phyloP scores from a whole-genome alignment of 2,113 vertebrate species.

The Phoxinus phoxinus region DNA sequence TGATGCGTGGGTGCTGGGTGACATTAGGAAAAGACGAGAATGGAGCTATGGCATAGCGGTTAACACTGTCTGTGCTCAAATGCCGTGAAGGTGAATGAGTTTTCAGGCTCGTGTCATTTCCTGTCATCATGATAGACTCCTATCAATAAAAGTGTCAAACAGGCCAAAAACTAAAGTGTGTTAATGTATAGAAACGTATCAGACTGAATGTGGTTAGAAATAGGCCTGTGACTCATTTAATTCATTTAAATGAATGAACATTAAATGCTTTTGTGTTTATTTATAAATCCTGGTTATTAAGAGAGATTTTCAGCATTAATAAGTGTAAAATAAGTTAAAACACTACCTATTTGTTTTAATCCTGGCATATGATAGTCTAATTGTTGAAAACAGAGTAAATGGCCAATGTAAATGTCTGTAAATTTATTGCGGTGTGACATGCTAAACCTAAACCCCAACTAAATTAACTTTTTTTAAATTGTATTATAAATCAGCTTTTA shows the following conservation, averaged over 20 bases:
- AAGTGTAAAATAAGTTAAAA: not conserved
- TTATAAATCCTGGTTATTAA: not conserved
- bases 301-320: not conserved
- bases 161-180: not conserved
- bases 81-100: not conserved
- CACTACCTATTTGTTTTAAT: not conserved
- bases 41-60: not conserved
- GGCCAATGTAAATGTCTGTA: not conserved
- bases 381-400: not conserved
- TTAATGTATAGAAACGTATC: not conserved
- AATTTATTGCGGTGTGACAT: not conserved
- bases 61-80: not conserved
- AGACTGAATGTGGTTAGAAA: not conserved
- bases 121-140: not conserved
- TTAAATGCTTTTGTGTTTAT: not conserved
- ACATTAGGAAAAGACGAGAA: not conserved
- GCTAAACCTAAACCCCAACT: not conserved
- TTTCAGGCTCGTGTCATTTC: not conserved
- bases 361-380: not conserved
- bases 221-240: not conserved
- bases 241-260: not conserved
- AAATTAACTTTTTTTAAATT: not conserved
- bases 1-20: not conserved
- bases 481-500: slow-evolving; percentile 1
- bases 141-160: not conserved